A percentile compares a stretch with the other conserved stretches of the same genome.
phyloP scores from a whole-genome alignment of 2,888 invertebrate species.

The Hirtodrosophila cameraria region DNA sequence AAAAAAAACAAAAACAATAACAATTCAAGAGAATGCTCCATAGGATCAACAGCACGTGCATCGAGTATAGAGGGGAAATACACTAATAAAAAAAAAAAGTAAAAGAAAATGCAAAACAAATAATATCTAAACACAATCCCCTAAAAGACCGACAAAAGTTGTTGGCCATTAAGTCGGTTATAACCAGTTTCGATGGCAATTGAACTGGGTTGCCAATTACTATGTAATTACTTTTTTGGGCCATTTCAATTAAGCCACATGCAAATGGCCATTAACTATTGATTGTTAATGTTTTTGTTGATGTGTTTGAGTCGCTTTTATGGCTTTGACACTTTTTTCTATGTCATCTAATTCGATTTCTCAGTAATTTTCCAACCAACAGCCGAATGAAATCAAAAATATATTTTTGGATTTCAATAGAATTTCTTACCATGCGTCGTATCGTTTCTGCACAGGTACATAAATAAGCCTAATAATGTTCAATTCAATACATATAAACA shows the following conservation, averaged over 20 bases:
- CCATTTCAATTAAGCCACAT: constrained; percentile 37
- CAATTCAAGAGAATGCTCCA: constrained; percentile 44
- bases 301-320: constrained; percentile 29
- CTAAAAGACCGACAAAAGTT: constrained; percentile 32
- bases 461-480: constrained; percentile 56
- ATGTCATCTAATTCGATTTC: constrained; percentile 30
- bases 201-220: constrained; percentile 40
- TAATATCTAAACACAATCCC: constrained; percentile 8
- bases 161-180: constrained; percentile 32
- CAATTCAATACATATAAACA: constrained; percentile 42
- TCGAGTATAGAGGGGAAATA: constrained; percentile 31
- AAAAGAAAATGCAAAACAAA: neutral
- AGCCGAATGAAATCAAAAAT: constrained; percentile 47
- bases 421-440: constrained; percentile 35
- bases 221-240: constrained; percentile 34
- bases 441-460: constrained; percentile 37
- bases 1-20: constrained; percentile 51
- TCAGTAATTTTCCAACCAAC: constrained; percentile 37
- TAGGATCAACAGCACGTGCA: constrained; percentile 60
- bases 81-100: neutral
- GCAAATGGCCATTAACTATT: constrained; percentile 33
- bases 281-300: constrained; percentile 33
- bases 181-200: constrained; percentile 31
- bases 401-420: constrained; percentile 48
- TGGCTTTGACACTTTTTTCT: constrained; percentile 46